Conservation (phyloP, 2,888 invertebrate genomes). For the Patella ulyssiponensis region DNA sequence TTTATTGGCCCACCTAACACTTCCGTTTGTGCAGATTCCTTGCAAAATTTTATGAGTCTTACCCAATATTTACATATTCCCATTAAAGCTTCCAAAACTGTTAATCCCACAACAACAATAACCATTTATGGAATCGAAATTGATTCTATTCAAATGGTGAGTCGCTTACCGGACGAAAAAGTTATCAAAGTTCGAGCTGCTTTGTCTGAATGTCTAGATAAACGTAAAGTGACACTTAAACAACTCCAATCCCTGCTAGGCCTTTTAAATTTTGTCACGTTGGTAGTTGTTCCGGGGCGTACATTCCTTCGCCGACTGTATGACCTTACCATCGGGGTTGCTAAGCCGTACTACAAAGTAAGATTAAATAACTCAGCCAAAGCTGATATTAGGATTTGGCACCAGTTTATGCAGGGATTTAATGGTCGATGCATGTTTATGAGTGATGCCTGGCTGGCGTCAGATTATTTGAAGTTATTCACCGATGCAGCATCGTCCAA, state of each 20-base stretch:
- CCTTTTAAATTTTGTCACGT: background rate
- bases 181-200: background rate
- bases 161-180: background rate
- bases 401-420: background rate
- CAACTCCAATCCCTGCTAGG: background rate
- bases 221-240: background rate
- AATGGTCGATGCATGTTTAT: background rate
- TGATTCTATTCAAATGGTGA: background rate
- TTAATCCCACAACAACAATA: background rate
- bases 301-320: background rate
- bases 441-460: background rate
- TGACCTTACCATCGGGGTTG: background rate
- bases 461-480: background rate
- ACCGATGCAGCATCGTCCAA: background rate
- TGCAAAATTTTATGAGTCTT: background rate
- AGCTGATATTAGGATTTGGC: background rate
- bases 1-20: background rate
- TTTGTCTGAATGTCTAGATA: background rate
- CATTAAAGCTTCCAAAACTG: background rate
- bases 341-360: no score
- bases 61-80: background rate
- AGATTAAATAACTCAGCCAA: background rate
- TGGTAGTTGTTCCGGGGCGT: background rate
- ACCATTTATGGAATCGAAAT: background rate
- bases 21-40: background rate